Percentiles rank a stretch among this genome's conserved stretches.
phyloP scores from a whole-genome alignment of 2,888 invertebrate genomes.

The Piscicola geometra region DNA sequence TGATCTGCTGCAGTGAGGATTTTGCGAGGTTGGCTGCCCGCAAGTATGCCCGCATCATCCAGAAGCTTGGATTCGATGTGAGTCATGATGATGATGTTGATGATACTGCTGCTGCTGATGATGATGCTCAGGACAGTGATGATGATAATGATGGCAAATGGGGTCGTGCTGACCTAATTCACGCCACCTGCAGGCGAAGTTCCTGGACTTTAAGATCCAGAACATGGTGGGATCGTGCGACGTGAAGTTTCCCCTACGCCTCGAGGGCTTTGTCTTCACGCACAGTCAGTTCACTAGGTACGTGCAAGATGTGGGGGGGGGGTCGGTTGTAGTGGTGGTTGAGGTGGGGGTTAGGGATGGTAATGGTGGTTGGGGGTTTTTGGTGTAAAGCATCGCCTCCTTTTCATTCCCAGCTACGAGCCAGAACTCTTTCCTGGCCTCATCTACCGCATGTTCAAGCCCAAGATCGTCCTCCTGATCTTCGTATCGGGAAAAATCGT shows the following conservation, averaged over 20 bases:
- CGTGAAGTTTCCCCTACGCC: slow-evolving; percentile 76
- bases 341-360: slow-evolving; percentile 72
- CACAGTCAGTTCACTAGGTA: slow-evolving; percentile 72
- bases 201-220: slow-evolving; percentile 75
- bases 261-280: slow-evolving; percentile 74
- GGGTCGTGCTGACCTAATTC: too few species aligned
- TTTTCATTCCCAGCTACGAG: slow-evolving; percentile 87
- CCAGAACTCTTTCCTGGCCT: slow-evolving; percentile 98
- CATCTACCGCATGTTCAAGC: slow-evolving; percentile 93
- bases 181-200: slow-evolving; percentile 68
- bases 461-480: slow-evolving; percentile 87
- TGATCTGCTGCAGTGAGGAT: slow-evolving; percentile 63
- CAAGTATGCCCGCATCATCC: slow-evolving; percentile 76
- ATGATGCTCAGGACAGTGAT: too few species aligned
- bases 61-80: slow-evolving; percentile 72
- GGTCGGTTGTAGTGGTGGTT: too few species aligned
- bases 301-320: slow-evolving; percentile 75
- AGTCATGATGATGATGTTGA: too few species aligned
- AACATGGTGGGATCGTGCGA: slow-evolving; percentile 84
- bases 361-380: slow-evolving; percentile 64
- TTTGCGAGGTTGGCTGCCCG: slow-evolving; percentile 72
- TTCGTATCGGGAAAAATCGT: slow-evolving; percentile 99
- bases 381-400: background rate
- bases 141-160: too few species aligned
- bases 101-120: too few species aligned